phyloP scores from a whole-genome alignment of 2,113 vertebrate genomes.

The Sinocyclocheilus rhinocerous region DNA sequence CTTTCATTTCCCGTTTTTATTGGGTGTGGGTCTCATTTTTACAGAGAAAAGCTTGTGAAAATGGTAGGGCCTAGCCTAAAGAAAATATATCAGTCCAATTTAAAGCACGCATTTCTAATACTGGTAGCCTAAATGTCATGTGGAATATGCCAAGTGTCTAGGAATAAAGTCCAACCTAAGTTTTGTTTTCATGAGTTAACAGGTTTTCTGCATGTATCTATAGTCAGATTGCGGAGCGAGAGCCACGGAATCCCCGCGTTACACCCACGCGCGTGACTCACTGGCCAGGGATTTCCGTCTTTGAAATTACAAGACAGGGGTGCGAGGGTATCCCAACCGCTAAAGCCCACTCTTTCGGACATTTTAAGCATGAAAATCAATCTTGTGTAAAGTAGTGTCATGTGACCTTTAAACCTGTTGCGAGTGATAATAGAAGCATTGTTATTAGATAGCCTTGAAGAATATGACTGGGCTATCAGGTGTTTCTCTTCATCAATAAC shows the following conservation, averaged over 20 bases:
- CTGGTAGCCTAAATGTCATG: neutral
- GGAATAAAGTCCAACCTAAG: neutral
- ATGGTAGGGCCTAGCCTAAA: neutral
- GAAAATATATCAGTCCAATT: neutral
- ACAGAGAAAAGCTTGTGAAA: neutral
- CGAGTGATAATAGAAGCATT: neutral
- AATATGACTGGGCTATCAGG: neutral
- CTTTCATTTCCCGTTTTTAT: constrained; percentile 36
- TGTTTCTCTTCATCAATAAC: neutral
- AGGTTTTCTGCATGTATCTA: neutral
- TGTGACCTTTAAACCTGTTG: neutral
- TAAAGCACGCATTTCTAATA: neutral
- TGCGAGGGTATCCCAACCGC: constrained; percentile 59
- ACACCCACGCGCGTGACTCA: constrained; percentile 74
- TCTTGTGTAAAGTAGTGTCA: neutral
- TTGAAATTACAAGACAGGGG: constrained; percentile 63
- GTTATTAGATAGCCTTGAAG: neutral
- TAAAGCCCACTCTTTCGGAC: constrained; percentile 55
- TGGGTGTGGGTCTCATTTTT: constrained; percentile 7
- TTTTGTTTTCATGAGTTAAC: neutral
- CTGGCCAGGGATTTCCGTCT: constrained; percentile 78
- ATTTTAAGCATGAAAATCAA: neutral
- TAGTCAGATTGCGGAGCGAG: constrained; percentile 46
- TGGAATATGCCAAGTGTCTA: neutral
- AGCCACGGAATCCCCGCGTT: constrained; percentile 75